phyloP scores from a whole-genome alignment of 2,797 vertebrate genomes.

The Neosilurus mollespiculum region DNA sequence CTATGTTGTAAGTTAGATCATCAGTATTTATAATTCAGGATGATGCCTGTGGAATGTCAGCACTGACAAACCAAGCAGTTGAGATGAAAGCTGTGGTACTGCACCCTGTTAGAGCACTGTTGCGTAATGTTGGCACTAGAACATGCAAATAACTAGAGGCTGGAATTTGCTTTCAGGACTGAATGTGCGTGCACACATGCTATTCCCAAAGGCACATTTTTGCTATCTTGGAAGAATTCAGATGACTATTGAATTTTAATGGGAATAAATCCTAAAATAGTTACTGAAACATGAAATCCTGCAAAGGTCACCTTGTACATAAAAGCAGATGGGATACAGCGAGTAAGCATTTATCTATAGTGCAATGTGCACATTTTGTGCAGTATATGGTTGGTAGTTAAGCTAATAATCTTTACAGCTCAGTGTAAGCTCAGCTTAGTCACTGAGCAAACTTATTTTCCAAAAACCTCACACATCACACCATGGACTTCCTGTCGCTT shows the following conservation, averaged over 20 bases:
- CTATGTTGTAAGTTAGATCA: background rate
- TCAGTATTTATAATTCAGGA: constrained; percentile 7
- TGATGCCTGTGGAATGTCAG: background rate
- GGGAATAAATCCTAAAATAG: background rate
- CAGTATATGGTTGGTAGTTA: background rate
- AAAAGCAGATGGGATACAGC: background rate
- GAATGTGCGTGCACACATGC: background rate
- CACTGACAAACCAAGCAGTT: background rate
- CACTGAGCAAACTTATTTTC: background rate
- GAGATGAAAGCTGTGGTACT: background rate
- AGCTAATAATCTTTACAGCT: too few relatives aligned
- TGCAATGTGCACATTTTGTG: background rate
- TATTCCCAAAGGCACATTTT: background rate
- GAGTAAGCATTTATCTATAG: background rate
- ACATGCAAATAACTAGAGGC: constrained; percentile 3
- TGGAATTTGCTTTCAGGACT: background rate
- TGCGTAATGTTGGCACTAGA: background rate
- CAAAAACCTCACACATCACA: background rate
- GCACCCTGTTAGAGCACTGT: background rate
- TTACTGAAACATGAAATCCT: background rate
- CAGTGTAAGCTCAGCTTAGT: background rate
- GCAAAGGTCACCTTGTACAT: background rate
- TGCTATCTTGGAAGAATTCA: background rate
- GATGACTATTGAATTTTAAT: background rate
- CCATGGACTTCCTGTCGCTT: background rate